Evolutionary conservation across 2,113 vertebrate genomes (phyloP).

Genomic region (Carlito syrichta): DNA sequence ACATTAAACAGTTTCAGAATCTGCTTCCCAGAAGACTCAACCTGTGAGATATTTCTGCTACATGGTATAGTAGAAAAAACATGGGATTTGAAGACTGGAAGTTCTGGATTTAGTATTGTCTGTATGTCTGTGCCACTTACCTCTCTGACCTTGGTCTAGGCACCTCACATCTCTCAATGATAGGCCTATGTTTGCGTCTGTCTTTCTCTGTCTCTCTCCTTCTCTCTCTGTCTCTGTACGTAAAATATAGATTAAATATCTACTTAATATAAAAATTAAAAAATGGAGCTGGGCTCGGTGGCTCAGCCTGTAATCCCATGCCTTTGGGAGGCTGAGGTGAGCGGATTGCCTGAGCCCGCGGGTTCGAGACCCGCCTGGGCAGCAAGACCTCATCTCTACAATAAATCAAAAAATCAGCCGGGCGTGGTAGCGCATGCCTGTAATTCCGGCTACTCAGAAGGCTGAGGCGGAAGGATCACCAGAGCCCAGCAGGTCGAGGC

Average conservation of each 20-base stretch:
- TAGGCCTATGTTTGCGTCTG: neutral
- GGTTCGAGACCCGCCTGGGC: too few species aligned
- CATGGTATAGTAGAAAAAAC: neutral
- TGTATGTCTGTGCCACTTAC: neutral
- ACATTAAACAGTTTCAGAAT: neutral
- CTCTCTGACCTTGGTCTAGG: neutral
- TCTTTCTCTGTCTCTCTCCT: too few species aligned
- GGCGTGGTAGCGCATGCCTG: too few species aligned
- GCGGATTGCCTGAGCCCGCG: too few species aligned
- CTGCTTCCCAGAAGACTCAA: neutral
- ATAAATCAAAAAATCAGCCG: too few species aligned
- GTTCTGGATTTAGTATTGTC: neutral
- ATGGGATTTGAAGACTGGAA: neutral
- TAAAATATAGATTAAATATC: neutral
- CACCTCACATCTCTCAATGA: neutral
- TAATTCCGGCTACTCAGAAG: too few species aligned
- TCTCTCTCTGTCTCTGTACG: neutral
- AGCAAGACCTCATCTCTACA: too few species aligned
- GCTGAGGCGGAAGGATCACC: too few species aligned
- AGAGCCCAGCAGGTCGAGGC: too few species aligned
- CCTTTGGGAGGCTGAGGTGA: too few species aligned
- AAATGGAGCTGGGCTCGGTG: too few species aligned
- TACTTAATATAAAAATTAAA: neutral
- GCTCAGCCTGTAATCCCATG: too few species aligned
- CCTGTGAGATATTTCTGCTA: neutral